A percentile compares a stretch with the other conserved stretches of the same genome.
These are phyloP conservation scores for Leptopilina drosophilae DNA, from an alignment of 2,888 invertebrate species.

Conservation along the genomic window DNA sequence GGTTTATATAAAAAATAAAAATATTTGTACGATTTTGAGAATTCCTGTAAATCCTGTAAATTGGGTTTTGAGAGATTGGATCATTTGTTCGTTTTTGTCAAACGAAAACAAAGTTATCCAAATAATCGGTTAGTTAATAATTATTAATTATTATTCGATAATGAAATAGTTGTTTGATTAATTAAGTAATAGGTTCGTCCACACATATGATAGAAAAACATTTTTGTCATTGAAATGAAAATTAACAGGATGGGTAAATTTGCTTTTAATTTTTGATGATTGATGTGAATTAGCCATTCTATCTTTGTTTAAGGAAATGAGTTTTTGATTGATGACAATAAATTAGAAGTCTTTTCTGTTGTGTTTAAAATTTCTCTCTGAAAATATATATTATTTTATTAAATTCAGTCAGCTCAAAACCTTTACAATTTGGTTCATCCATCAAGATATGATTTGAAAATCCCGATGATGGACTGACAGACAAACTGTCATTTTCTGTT, in stretches of 20 bases:
- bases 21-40: no score
- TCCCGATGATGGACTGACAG: background rate
- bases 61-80: no score
- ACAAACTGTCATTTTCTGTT: background rate
- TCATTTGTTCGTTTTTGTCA: no score
- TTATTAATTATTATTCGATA: no score
- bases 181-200: no score
- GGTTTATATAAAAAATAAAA: no score
- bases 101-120: no score
- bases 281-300: background rate
- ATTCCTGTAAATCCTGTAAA: no score
- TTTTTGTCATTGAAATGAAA: background rate
- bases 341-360: background rate
- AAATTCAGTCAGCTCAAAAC: background rate
- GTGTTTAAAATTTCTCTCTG: background rate
- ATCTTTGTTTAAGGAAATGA: background rate
- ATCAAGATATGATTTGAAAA: slow-evolving; percentile 7
- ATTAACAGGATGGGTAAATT: background rate
- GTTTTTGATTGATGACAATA: slow-evolving; percentile 7
- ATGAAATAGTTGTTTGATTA: no score
- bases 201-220: no score
- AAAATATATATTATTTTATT: slow-evolving; percentile 2
- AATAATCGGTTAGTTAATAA: background rate
- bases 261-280: background rate
- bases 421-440: background rate